A percentile compares a stretch with the other conserved stretches of the same genome.
phyloP scores from a whole-genome alignment of 2,888 invertebrate species.

The Drosophila maculinotata region DNA sequence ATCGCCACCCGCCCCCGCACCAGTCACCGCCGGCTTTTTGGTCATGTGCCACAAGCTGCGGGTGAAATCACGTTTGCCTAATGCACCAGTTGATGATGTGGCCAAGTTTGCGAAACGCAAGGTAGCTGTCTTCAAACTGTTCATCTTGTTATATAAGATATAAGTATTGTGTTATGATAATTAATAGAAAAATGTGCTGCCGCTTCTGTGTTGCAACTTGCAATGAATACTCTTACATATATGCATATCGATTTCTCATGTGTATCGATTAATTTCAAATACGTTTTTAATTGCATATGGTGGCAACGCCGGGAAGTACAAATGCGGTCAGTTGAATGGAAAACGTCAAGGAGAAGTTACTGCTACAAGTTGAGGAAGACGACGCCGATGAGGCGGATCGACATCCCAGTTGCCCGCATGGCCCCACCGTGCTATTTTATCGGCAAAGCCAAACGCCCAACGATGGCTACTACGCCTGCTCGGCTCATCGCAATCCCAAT shows the following conservation, averaged over 20 bases:
- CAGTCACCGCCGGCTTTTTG: conserved; percentile 82
- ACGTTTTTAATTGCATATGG: not conserved
- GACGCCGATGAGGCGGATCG: no score
- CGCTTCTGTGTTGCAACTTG: conserved; percentile 51
- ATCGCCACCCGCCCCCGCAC: conserved; percentile 71
- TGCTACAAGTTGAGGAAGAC: conserved; percentile 82
- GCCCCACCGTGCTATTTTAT: conserved; percentile 91
- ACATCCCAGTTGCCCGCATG: conserved; percentile 91
- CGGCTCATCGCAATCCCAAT: conserved; percentile 92
- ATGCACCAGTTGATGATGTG: conserved; percentile 65
- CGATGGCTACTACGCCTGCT: conserved; percentile 90
- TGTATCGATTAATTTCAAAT: conserved; percentile 12
- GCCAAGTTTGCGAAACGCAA: conserved; percentile 85
- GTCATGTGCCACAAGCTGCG: conserved; percentile 91
- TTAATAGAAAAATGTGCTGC: conserved; percentile 56
- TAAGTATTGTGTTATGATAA: conserved; percentile 21
- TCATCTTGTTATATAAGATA: conserved; percentile 87
- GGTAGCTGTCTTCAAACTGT: conserved; percentile 88
- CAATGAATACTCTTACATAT: conserved; percentile 13
- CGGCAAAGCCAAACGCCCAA: conserved; percentile 66
- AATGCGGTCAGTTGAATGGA: conserved; percentile 11
- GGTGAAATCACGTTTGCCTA: conserved; percentile 88
- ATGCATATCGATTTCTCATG: conserved; percentile 11
- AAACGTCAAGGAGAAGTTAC: conserved; percentile 49
- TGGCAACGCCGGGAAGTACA: conserved; percentile 18